Evolutionary conservation across 2,888 invertebrate species (phyloP).

Genomic region (Eupithecia tripunctaria): DNA sequence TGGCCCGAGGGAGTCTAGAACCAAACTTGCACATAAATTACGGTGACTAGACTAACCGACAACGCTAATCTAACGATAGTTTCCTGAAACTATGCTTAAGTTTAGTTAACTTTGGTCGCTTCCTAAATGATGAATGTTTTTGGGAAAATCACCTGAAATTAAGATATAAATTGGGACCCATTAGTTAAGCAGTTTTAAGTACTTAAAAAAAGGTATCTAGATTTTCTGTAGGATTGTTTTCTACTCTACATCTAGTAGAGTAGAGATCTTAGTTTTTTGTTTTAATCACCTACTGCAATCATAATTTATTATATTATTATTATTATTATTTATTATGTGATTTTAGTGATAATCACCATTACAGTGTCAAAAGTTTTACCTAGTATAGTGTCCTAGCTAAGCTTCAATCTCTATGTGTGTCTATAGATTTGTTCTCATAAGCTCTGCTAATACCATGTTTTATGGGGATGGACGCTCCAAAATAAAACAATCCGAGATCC

Average conservation of each 20-base stretch:
- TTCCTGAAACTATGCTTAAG: constrained; percentile 1
- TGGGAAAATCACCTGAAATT: background rate
- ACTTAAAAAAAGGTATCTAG: no score
- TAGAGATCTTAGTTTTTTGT: no score
- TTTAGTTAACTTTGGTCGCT: background rate
- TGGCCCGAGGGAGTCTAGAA: constrained; percentile 21
- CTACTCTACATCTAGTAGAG: background rate
- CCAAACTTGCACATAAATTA: constrained; percentile 14
- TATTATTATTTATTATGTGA: no score
- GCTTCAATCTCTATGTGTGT: constrained; percentile 13
- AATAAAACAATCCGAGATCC: constrained; percentile 40
- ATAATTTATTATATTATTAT: no score
- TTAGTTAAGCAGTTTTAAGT: background rate
- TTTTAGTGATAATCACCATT: background rate
- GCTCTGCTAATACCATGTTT: constrained; percentile 44
- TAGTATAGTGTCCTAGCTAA: constrained; percentile 19
- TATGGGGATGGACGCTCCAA: constrained; percentile 41
- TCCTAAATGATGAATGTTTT: background rate
- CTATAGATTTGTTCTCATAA: constrained; percentile 42
- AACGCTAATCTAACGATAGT: background rate
- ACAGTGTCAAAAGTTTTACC: background rate
- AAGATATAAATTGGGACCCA: background rate
- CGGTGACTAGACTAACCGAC: constrained; percentile 4
- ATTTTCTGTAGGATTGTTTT: background rate
- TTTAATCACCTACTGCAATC: no score